Conservation (phyloP, 2,888 invertebrate genomes). For the Leptinotarsa tumamoca region DNA sequence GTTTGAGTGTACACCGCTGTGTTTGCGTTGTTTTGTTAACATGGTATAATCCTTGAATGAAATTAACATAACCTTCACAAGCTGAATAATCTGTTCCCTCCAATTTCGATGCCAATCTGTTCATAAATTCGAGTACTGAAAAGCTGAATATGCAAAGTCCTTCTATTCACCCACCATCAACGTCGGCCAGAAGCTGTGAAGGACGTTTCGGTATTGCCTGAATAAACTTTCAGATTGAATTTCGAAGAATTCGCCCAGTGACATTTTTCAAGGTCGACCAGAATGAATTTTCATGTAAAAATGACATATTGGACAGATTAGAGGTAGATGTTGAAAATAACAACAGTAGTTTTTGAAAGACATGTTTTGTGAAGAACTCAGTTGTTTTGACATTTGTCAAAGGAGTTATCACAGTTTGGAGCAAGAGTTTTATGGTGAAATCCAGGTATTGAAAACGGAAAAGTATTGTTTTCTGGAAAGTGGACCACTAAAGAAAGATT, state of each 20-base stretch:
- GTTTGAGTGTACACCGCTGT: background rate
- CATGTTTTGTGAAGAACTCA: too few species aligned
- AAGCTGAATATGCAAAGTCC: constrained; percentile 14
- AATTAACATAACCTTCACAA: constrained; percentile 11
- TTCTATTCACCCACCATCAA: constrained; percentile 1
- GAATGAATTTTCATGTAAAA: background rate
- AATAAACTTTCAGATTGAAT: constrained; percentile 1
- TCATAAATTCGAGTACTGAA: constrained; percentile 14
- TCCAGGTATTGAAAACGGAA: too few species aligned
- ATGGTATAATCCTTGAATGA: background rate
- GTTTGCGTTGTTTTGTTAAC: constrained; percentile 9
- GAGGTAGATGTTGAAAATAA: too few species aligned
- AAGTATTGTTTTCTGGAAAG: too few species aligned
- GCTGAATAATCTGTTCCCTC: constrained; percentile 1
- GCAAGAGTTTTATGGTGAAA: too few species aligned
- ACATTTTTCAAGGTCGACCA: background rate
- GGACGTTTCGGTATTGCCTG: background rate
- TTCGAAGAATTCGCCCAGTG: background rate
- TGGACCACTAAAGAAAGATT: too few species aligned
- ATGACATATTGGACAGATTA: too few species aligned
- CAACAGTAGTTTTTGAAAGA: too few species aligned
- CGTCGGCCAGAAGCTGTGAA: constrained; percentile 1
- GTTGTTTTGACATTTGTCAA: too few species aligned
- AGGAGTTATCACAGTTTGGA: too few species aligned
- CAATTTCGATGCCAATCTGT: constrained; percentile 6